Conservation (phyloP, 2,113 vertebrate genomes). For the Crotalus viridis region DNA sequence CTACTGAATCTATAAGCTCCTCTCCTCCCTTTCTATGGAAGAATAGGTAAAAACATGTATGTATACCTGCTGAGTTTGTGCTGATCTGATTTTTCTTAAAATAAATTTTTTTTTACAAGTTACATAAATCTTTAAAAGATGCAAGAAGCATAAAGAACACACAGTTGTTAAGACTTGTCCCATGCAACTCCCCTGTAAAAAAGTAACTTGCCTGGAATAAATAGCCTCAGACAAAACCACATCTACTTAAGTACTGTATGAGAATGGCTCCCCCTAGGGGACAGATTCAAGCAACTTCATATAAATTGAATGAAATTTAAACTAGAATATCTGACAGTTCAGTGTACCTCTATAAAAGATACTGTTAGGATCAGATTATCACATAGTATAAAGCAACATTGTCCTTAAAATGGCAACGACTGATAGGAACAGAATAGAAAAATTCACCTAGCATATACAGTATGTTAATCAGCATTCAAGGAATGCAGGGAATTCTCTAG, state of each 20-base stretch:
- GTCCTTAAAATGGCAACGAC: background rate
- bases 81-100: background rate
- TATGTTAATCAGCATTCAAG: background rate
- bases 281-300: background rate
- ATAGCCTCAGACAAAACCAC: background rate
- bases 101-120: background rate
- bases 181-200: background rate
- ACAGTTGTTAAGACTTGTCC: background rate
- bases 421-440: background rate
- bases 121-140: background rate
- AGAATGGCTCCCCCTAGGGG: slow-evolving; percentile 9
- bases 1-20: background rate
- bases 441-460: background rate
- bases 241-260: background rate
- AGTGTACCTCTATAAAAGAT: background rate
- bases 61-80: background rate
- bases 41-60: background rate
- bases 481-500: background rate
- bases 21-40: background rate
- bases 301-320: background rate
- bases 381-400: background rate
- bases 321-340: background rate
- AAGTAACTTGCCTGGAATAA: background rate
- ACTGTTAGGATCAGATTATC: background rate
- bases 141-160: background rate